Evolutionary conservation across 2,113 vertebrate genomes (phyloP).

Genomic region (Actenoides hombroni): DNA sequence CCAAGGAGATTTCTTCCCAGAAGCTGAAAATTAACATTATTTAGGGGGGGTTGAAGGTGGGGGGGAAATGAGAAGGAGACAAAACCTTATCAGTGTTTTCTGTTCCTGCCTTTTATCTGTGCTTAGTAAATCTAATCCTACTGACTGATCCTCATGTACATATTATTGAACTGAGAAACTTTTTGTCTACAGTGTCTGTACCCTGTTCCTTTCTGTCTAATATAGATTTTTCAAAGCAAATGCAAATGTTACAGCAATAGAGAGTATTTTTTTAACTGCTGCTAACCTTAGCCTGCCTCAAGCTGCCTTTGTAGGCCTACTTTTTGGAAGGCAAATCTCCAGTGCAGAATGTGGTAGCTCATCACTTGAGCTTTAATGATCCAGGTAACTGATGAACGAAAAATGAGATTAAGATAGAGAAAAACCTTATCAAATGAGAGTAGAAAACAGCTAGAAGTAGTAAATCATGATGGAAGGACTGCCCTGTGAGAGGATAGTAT

Average conservation of each 20-base stretch:
- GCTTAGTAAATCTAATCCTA: not conserved
- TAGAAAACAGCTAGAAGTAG: not conserved
- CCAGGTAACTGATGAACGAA: not conserved
- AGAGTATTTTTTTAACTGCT: not conserved
- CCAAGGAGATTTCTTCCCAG: not conserved
- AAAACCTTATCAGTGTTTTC: not conserved
- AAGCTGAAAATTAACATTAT: not conserved
- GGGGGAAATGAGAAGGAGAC: not conserved
- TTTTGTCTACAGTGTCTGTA: not conserved
- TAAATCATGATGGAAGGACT: not conserved
- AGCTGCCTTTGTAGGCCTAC: not conserved
- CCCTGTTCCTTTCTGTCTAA: not conserved
- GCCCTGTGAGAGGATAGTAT: not conserved
- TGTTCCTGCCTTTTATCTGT: not conserved
- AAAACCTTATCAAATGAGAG: not conserved
- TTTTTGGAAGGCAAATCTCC: not conserved
- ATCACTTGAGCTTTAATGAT: not conserved
- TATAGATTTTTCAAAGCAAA: not conserved
- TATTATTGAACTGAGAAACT: not conserved
- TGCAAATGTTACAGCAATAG: not conserved
- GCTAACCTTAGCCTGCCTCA: not conserved
- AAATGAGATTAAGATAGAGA: not conserved
- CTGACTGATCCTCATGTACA: not conserved
- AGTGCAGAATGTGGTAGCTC: not conserved
- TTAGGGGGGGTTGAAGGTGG: fast-evolving